Evolutionary conservation across 2,113 vertebrate species (phyloP).

Genomic region (Serilophus lunatus): DNA sequence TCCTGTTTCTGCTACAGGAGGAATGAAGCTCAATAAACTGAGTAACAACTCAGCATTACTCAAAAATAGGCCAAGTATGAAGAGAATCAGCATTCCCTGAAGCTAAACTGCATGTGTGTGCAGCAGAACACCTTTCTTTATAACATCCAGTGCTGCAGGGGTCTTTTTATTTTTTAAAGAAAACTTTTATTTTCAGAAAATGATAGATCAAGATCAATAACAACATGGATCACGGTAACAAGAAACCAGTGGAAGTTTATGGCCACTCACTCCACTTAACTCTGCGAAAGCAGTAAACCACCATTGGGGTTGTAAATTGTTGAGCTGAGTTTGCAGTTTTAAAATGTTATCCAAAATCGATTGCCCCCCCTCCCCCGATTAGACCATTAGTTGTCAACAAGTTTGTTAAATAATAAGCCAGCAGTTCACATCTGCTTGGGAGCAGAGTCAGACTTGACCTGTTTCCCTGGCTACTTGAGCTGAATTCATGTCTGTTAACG

Average conservation of each 20-base stretch:
- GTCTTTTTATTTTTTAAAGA: background rate
- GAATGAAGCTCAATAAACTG: background rate
- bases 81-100: background rate
- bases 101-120: background rate
- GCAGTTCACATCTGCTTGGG: background rate
- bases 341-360: slow-evolving; percentile 40
- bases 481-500: background rate
- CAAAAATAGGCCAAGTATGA: background rate
- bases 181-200: background rate
- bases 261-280: slow-evolving; percentile 31
- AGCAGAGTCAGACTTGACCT: background rate
- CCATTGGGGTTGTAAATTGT: background rate
- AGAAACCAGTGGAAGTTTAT: slow-evolving; percentile 25
- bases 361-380: background rate
- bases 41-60: background rate
- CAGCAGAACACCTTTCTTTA: background rate
- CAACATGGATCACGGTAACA: background rate
- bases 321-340: slow-evolving; percentile 26
- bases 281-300: slow-evolving; percentile 17
- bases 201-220: background rate
- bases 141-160: background rate
- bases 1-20: background rate
- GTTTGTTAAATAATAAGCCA: slow-evolving; percentile 21
- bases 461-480: slow-evolving; percentile 36
- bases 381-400: slow-evolving; percentile 10